phyloP scores from a whole-genome alignment of 2,113 vertebrate species.

The Anolis sagrei region DNA sequence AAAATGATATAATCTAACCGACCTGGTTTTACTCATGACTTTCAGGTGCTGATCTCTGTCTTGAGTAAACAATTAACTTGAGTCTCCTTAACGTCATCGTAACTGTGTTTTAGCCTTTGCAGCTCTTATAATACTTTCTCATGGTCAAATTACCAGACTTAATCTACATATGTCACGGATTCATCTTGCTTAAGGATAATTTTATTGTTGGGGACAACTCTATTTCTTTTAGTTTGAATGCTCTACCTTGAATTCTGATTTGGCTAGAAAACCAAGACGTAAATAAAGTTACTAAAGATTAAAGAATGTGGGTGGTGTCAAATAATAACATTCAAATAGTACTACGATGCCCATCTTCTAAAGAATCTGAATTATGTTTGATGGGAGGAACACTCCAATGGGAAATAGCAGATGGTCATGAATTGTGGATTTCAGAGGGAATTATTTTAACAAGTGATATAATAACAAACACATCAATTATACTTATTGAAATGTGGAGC shows the following conservation, averaged over 20 bases:
- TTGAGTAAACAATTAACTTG: not conserved
- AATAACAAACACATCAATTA: not conserved
- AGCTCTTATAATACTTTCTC: not conserved
- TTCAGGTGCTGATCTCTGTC: not conserved
- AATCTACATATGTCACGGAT: no score
- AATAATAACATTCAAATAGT: no score
- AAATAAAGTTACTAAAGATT: no score
- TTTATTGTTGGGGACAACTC: no score
- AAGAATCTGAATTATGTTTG: no score
- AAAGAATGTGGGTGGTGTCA: no score
- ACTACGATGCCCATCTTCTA: no score
- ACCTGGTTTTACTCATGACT: not conserved
- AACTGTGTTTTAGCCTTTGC: not conserved
- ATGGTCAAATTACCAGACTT: no score
- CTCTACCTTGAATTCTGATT: no score
- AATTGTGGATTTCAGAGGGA: not conserved
- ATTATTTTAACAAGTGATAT: not conserved
- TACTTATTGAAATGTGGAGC: not conserved
- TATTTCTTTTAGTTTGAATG: no score
- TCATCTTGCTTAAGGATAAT: no score
- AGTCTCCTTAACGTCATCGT: not conserved
- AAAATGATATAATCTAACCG: not conserved
- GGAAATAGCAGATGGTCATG: not conserved
- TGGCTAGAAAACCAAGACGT: no score
- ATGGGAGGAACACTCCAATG: not conserved